Base-by-base conservation (phyloP, 1,140 invertebrate genomes). In the Bacillus rossius region DNA sequence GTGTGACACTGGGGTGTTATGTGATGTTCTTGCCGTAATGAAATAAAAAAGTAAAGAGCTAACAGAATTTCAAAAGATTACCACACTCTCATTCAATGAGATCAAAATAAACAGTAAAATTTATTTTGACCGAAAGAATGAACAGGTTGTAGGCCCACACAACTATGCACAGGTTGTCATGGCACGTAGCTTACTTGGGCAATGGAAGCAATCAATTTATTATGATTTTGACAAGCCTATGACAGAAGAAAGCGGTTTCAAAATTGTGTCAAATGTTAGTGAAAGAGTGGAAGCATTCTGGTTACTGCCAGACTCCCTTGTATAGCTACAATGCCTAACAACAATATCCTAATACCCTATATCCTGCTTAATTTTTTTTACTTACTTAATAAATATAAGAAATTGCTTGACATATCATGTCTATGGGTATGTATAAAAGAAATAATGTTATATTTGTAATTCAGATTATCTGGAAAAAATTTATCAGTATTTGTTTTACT, bases 181-280 rank as follows among this genome's bases (percentile, higher is more conserved):
- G 55, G 63, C 41, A 20, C 23, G 61, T 16, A 57, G 63, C 2
- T 53, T 75, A 8, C 49, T 61, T 50, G 23, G 19, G 8, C 66
- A 65, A 2, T 74, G 71, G 70, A 72, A 72, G 48, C 69, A 73
- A 61, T 65, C 66, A 0, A 49, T 73, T 8, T 71, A 62, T 45
- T 68, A 62, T 59, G 47, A 63, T 43, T 74, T 65, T 64, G 67
- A 73, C 42, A 56, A 45, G 10, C 1, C 41, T n/a, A 66, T 75
- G 59, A 70, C 59, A 5, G 47, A 66, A 38, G 7, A 17, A 3
- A 23, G 45, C 19, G 61, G 59, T 8, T 68, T 49, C 52, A 14
- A 17, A 29, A 57, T 66, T 17, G 43, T 52, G 10, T 56, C 57
- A 7, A 42, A 64, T 37, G 43, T 53, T 19, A 52, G 52, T 62